A percentile compares a stretch with the other conserved stretches of the same genome.
phyloP scores from a whole-genome alignment of 2,888 invertebrate species.

The Metallyticus violacea region DNA sequence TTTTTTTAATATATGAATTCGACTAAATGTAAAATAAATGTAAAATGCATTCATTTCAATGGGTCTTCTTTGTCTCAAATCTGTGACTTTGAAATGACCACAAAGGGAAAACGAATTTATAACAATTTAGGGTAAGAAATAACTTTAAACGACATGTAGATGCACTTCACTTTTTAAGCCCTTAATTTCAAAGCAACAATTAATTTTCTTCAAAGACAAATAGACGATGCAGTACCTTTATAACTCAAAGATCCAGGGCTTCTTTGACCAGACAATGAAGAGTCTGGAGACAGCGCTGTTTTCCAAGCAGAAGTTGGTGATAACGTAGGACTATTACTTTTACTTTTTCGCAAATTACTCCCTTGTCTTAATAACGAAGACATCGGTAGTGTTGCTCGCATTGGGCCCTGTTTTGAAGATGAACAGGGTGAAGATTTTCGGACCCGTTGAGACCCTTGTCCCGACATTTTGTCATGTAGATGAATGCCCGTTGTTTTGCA shows the following conservation, averaged over 20 bases:
- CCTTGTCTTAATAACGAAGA: slow-evolving; percentile 67
- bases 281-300: slow-evolving; percentile 64
- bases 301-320: slow-evolving; percentile 68
- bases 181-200: not conserved
- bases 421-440: slow-evolving; percentile 68
- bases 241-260: slow-evolving; percentile 71
- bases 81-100: not conserved
- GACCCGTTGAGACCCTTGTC: slow-evolving; percentile 50
- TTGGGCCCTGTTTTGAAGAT: slow-evolving; percentile 60
- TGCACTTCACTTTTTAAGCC: not conserved
- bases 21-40: not conserved
- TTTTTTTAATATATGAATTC: not conserved
- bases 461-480: slow-evolving; percentile 55
- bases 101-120: not conserved
- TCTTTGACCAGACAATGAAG: slow-evolving; percentile 65
- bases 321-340: slow-evolving; percentile 62
- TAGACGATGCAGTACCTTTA: slow-evolving; percentile 56
- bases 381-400: slow-evolving; percentile 74
- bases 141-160: not conserved
- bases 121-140: not conserved
- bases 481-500: slow-evolving; percentile 46
- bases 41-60: not conserved
- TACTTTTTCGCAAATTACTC: slow-evolving; percentile 58
- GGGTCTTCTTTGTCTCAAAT: not conserved
- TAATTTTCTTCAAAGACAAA: not conserved